A percentile compares a stretch with the other conserved stretches of the same genome.
Evolutionary conservation across 2,888 invertebrate species (phyloP).

Genomic region (Leuctra nigra): DNA sequence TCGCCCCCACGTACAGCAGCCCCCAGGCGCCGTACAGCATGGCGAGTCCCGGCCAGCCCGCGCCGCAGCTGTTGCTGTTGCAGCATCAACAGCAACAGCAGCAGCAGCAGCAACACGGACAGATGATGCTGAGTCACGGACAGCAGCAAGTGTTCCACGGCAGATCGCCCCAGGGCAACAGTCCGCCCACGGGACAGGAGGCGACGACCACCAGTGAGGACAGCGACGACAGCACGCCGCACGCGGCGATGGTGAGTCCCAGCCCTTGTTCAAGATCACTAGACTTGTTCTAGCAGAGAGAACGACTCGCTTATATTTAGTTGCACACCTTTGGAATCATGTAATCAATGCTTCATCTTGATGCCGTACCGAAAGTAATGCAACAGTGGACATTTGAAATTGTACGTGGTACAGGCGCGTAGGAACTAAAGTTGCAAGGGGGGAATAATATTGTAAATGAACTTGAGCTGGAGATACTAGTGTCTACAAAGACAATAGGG

Average conservation of each 20-base stretch:
- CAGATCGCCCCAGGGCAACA: slow-evolving; percentile 31
- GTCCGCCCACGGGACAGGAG: slow-evolving; percentile 40
- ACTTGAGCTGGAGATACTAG: too few species aligned
- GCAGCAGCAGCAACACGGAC: slow-evolving; percentile 35
- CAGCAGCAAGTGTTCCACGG: slow-evolving; percentile 35
- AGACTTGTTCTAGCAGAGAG: too few species aligned
- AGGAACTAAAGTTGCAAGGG: too few species aligned
- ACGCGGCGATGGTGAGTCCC: slow-evolving; percentile 52
- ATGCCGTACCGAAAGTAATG: too few species aligned
- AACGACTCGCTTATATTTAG: too few species aligned
- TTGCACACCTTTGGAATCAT: too few species aligned
- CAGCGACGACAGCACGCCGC: slow-evolving; percentile 76
- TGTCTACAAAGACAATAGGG: too few species aligned
- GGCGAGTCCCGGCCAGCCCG: slow-evolving; percentile 38
- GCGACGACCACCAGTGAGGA: slow-evolving; percentile 72
- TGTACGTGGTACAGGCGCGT: too few species aligned
- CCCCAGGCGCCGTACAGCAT: slow-evolving; percentile 45
- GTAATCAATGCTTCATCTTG: too few species aligned
- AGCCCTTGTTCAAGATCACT: too few species aligned
- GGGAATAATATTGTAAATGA: too few species aligned
- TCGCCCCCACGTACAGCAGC: slow-evolving; percentile 41
- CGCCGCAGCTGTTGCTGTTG: slow-evolving; percentile 36
- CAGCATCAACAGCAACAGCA: slow-evolving; percentile 28
- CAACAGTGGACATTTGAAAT: too few species aligned
- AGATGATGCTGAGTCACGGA: slow-evolving; percentile 42